A percentile compares a stretch with the other conserved stretches of the same genome.
These are phyloP conservation scores for Parnassius mnemosyne DNA, from an alignment of 2,888 invertebrate genomes.

Conservation along the genomic window DNA sequence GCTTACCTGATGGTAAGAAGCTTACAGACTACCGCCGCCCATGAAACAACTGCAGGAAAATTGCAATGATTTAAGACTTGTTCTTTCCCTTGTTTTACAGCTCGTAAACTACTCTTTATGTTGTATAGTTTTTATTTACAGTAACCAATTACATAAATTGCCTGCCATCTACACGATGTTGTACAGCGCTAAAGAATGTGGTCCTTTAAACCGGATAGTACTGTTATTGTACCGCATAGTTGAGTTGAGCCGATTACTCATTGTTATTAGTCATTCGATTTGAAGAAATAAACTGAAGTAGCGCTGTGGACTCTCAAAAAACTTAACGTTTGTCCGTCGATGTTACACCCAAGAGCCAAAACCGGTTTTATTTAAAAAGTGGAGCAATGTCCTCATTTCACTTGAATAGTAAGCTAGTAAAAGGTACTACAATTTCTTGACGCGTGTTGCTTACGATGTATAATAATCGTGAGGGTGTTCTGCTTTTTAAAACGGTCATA, in stretches of 20 bases:
- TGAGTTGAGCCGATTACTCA: constrained; percentile 21
- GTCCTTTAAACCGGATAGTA: constrained; percentile 19
- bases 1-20: no score
- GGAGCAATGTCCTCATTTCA: constrained; percentile 70
- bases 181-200: constrained; percentile 19
- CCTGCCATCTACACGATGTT: constrained; percentile 1
- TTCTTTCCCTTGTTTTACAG: no score
- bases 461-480: neutral
- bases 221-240: constrained; percentile 10
- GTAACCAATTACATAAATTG: constrained; percentile 1
- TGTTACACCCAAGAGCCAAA: constrained; percentile 42
- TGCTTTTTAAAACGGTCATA: neutral
- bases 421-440: constrained; percentile 60
- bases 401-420: constrained; percentile 39
- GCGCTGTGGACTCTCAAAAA: constrained; percentile 9
- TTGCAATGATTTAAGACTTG: no score
- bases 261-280: constrained; percentile 23
- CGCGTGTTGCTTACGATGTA: constrained; percentile 19
- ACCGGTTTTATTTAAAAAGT: constrained; percentile 69
- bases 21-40: no score
- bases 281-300: constrained; percentile 12
- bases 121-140: no score
- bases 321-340: constrained; percentile 27
- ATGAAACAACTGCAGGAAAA: no score
- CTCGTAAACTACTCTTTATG: no score